Evolutionary conservation across 30 jellyfish, hydroid and myxozoan genomes (phyloP).

Genomic region (Pelagia noctiluca): DNA sequence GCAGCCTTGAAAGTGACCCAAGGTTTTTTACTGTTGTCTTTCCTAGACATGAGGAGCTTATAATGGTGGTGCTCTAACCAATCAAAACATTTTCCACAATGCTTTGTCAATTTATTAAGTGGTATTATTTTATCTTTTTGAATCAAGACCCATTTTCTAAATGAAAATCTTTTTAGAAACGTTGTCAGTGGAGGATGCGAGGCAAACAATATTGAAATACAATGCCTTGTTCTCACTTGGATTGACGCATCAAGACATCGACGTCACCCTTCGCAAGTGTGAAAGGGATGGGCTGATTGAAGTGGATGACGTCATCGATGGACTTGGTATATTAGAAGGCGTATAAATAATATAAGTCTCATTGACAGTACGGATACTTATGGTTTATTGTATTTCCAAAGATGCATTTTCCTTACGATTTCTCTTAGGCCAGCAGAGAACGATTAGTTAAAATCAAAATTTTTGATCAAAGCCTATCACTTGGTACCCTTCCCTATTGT

Average conservation of each 20-base stretch:
- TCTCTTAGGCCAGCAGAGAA: too few species aligned
- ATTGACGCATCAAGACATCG: slow-evolving; percentile 33
- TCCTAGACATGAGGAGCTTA: neutral
- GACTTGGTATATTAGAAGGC: slow-evolving; percentile 22
- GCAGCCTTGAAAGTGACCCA: neutral
- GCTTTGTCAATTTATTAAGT: neutral
- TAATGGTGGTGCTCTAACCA: neutral
- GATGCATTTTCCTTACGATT: too few species aligned
- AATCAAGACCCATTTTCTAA: neutral
- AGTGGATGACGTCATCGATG: slow-evolving; percentile 58
- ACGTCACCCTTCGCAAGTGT: slow-evolving; percentile 26
- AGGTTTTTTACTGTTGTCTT: neutral
- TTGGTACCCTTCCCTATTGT: too few species aligned
- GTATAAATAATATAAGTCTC: too few species aligned
- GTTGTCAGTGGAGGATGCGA: slow-evolving; percentile 58
- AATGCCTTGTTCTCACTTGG: slow-evolving; percentile 64
- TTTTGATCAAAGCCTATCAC: too few species aligned
- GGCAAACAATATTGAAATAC: slow-evolving; percentile 59
- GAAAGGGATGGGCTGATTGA: slow-evolving; percentile 50
- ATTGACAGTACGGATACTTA: neutral
- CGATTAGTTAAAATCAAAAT: too few species aligned
- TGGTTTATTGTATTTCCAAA: neutral
- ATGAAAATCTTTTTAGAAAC: slow-evolving; percentile 7
- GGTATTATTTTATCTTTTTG: neutral
- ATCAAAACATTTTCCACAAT: neutral